Evolutionary conservation across 1,140 invertebrate species (phyloP).

Genomic region (Homalodisca vitripennis): DNA sequence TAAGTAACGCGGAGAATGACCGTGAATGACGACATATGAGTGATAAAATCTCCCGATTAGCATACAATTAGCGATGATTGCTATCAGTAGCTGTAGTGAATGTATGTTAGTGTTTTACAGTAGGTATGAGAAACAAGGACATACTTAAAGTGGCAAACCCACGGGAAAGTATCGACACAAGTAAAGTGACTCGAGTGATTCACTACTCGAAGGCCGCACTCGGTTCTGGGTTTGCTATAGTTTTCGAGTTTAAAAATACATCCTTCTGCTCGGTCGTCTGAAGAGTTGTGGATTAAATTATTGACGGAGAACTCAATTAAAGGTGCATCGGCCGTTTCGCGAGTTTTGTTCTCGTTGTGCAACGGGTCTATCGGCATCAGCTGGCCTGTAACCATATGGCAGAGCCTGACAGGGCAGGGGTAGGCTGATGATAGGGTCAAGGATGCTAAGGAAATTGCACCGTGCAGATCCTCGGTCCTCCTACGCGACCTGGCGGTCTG

Average conservation of each 20-base stretch:
- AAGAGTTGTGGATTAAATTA: no score
- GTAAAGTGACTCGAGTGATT: background rate
- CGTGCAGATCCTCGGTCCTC: background rate
- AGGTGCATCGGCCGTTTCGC: no score
- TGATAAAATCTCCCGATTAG: background rate
- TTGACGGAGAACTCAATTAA: no score
- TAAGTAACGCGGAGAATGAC: no score
- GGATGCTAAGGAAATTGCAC: background rate
- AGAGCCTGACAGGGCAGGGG: background rate
- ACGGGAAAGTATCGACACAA: background rate
- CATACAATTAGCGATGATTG: slow-evolving; percentile 19
- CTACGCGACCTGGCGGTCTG: no score
- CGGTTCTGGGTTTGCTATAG: no score
- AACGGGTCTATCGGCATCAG: no score
- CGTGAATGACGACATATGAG: background rate
- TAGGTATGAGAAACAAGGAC: slow-evolving; percentile 1
- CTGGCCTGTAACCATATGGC: slow-evolving; percentile 13
- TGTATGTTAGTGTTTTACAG: background rate
- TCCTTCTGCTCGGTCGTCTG: no score
- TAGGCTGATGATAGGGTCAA: slow-evolving; percentile 11
- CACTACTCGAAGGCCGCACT: background rate
- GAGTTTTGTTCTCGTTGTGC: no score
- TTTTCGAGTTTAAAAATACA: no score
- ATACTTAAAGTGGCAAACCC: background rate
- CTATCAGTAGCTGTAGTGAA: slow-evolving; percentile 14